These are phyloP conservation scores for Parazoanthus darwini DNA, from an alignment of 92 coral and sea anemone species.

Conservation along the genomic window DNA sequence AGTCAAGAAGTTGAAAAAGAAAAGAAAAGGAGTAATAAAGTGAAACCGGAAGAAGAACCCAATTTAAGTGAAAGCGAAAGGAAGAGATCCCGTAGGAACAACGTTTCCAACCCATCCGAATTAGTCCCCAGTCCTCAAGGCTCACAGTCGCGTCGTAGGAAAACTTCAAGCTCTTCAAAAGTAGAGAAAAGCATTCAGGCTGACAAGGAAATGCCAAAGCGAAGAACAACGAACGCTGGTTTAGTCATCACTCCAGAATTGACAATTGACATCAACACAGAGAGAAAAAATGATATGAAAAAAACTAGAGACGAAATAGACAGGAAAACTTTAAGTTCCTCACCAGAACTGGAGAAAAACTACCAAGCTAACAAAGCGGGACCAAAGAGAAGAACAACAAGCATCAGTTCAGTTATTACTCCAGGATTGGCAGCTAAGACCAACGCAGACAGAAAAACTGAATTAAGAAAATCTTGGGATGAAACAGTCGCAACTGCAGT, in stretches of 20 bases:
- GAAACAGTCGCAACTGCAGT: neutral
- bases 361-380: neutral
- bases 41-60: neutral
- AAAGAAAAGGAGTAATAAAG: slow-evolving; percentile 12
- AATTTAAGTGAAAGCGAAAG: neutral
- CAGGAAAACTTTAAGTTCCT: neutral
- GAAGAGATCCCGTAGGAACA: neutral
- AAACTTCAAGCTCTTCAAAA: neutral
- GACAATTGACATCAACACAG: neutral
- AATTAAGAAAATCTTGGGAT: neutral
- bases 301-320: neutral
- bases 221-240: neutral
- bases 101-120: neutral
- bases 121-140: neutral
- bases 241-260: neutral
- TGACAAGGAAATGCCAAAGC: neutral
- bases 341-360: neutral
- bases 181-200: neutral
- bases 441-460: slow-evolving; percentile 1
- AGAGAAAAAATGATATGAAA: neutral
- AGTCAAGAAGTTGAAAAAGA: neutral
- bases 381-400: neutral
- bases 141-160: neutral
- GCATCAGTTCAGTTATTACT: neutral
- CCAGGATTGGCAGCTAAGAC: slow-evolving; percentile 11